phyloP scores from a whole-genome alignment of 2,888 invertebrate genomes.

The Xylophagus ater region DNA sequence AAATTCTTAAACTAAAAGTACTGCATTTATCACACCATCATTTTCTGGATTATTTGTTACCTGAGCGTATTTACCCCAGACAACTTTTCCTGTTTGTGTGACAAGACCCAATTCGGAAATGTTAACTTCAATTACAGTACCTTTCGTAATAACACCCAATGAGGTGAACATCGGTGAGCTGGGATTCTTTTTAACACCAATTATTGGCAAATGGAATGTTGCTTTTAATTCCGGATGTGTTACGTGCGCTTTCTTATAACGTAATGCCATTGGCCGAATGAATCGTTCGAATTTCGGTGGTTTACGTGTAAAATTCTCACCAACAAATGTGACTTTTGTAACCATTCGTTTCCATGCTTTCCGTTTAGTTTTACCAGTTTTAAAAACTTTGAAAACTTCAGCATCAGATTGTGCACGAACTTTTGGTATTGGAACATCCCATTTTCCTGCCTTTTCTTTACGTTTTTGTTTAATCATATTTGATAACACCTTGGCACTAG shows the following conservation, averaged over 20 bases:
- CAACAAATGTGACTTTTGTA: slow-evolving; percentile 95
- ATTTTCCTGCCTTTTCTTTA: slow-evolving; percentile 99
- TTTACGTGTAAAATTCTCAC: slow-evolving; percentile 96
- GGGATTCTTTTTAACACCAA: slow-evolving; percentile 98
- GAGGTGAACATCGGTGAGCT: slow-evolving; percentile 95
- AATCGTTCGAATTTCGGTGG: slow-evolving; percentile 99
- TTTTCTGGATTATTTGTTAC: slow-evolving; percentile 99
- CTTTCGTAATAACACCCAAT: slow-evolving; percentile 96
- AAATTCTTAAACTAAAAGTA: slow-evolving; percentile 73
- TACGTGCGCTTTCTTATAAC: slow-evolving; percentile 96
- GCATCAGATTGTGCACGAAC: slow-evolving; percentile 93
- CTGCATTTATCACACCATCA: slow-evolving; percentile 98
- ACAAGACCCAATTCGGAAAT: slow-evolving; percentile 97
- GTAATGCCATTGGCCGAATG: slow-evolving; percentile 91
- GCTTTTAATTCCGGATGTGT: slow-evolving; percentile 99
- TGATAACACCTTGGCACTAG: slow-evolving; percentile 87
- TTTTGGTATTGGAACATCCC: slow-evolving; percentile 99
- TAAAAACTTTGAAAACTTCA: slow-evolving; percentile 90
- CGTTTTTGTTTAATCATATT: slow-evolving; percentile 99
- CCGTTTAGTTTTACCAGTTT: slow-evolving; percentile 80
- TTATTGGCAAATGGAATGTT: slow-evolving; percentile 92
- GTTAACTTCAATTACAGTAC: slow-evolving; percentile 95
- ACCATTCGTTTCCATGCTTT: slow-evolving; percentile 99
- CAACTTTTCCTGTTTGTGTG: slow-evolving; percentile 97
- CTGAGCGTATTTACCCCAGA: slow-evolving; percentile 99